Evolutionary conservation across 2,113 vertebrate genomes (phyloP), one percentile per base, ranked within the genome.

Genomic region (Micromys minutus): DNA sequence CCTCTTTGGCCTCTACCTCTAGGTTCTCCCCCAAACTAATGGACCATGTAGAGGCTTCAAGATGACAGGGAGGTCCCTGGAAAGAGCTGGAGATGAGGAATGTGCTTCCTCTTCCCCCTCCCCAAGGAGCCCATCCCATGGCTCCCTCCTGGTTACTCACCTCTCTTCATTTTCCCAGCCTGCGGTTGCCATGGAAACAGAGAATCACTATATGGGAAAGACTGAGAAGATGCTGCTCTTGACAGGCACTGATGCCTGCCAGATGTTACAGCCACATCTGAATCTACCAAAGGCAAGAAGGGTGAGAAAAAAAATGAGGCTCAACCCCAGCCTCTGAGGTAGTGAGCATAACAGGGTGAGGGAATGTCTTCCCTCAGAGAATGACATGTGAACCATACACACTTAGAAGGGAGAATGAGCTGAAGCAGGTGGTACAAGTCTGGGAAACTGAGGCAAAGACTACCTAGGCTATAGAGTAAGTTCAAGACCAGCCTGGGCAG

Each of bases 161-260:
- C 94, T 94, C 94, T 94, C 94, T 72, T 86, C 81, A 88, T 93
- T 88, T 45, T 95, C 76, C 63, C 85, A 90, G 95, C 7, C 95
- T 39, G 47, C 65, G 45, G 93, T 98, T 96, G 86, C 91, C 17
- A 9, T 96, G 93, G 97, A 94, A 97, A 97, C 97, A 83, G 1
- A 89, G 96, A 95, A 61, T 71, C 72, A 17, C 93, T 95, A 96
- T 55, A 76, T 96, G 55, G 76, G 1, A 2, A 93, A 84, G 63
- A 42, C 95, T 95, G 93, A 24, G 71, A 75, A 80, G 87, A 91
- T 59, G 52, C 79, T 80, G 84, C 69, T 95, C 87, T 80, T 72
- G 69, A 72, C 67, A 50, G 81, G 36, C 45, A 75, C 71, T 57
- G 67, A 50, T 84, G 84, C 71, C 89, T 91, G 94, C 69, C 87